Evolutionary conservation across 2,888 invertebrate genomes (phyloP), one percentile per base, ranked within the genome.

Genomic region (Drosophila siamana): DNA sequence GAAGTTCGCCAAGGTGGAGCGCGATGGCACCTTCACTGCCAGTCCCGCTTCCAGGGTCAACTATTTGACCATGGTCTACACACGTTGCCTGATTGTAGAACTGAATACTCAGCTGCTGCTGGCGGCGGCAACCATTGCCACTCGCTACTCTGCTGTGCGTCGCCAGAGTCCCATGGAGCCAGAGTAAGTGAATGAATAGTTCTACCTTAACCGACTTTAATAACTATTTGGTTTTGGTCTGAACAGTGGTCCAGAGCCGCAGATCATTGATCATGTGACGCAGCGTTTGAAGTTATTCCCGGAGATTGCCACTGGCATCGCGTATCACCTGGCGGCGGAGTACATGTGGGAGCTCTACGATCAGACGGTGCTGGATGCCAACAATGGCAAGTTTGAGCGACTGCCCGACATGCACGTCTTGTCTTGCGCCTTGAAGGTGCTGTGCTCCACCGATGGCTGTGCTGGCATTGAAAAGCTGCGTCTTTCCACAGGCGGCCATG

Each of bases 401-500:
- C 91, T 98, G 81, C 97, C 97, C 0, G 97, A 97, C 94, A 74
- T 91, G 59, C 98, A 99, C 93, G 97, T 97, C 0, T 92, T 98
- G 36, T 95, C 98, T 0, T 97, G 98, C 89, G 98, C 98, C 82
- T 92, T 99, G 71, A 99, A 99, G 92, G 96, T 98, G 0, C 95
- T 97, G 26, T 95, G 95, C 65, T 95, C 97, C 0, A 93, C 94
- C 4, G 96, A 96, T 89, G 94, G 95, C 36, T 94, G 96, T 1
- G 92, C 91, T 56, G 96, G 95, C 59, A 94, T 98, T 41, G 98
- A 99, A 92, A 94, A 94, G 11, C 95, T 97, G 77, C 95, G 98
- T 22, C 94, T 97, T 68, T 94, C 98, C 16, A 99, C 98, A 92
- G 99, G 99, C 52, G 99, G 99, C 0, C 98, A 99, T 92, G 99